Evolutionary conservation across 2,888 invertebrate species (phyloP), one percentile per base, ranked within the genome.

Genomic region (Cerceris ruficornis): DNA sequence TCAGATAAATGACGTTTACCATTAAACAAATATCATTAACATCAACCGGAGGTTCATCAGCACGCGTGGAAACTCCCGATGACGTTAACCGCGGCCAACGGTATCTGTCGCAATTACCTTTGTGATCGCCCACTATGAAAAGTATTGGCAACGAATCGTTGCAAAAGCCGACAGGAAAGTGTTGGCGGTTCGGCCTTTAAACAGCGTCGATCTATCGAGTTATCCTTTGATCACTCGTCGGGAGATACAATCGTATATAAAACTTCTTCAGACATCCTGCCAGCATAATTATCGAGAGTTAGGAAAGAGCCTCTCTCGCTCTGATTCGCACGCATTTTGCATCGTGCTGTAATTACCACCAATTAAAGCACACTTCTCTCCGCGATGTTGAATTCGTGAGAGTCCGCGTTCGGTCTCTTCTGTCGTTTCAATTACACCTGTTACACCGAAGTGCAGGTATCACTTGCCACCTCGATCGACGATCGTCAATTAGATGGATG

Each of bases 121-220:
- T 70, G 64, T 46, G 46, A 58, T 76, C 83, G 85, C 85, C 86
- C 85, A 83, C 85, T 73, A 54, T 55, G 75, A 62, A 77, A 79
- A 62, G 39, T 74, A 85, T 81, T 80, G 77, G 83, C 76, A 85
- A 83, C 74, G 55, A 71, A 69, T 73, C 28, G 77, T 86, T 85
- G 83, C 85, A 77, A 85, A 78, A 86, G 72, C 52, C 55, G 49
- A 49, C 78, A 86, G 80, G 82, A 86, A 85, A 79, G 82, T 85
- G 86, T 85, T 69, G 85, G 85, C 86, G 86, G 61, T 28, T 7
- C 13, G 50, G 60, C 28, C 9, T 69, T 59, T 64, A 70, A 71
- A 60, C 17, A 61, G 66, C 67, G 42, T 15, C 54, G 54, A 73
- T 55, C 64, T 54, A 52, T 78, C 68, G 61, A 60, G 28, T 62